These are phyloP conservation scores for Aplodontia rufa DNA, from an alignment of 2,113 vertebrate genomes.

Conservation along the genomic window DNA sequence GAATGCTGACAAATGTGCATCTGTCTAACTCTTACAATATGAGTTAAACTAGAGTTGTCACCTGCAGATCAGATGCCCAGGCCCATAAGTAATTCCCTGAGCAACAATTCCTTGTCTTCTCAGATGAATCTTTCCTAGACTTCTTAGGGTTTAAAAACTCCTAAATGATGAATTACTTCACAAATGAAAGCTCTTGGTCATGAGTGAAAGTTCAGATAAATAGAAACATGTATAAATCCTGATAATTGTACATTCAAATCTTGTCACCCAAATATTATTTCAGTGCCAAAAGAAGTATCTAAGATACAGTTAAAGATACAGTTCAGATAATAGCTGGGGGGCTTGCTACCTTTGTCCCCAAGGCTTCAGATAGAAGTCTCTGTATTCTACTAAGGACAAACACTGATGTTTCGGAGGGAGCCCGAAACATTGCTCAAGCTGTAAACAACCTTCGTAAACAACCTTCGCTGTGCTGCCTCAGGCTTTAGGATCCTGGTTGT, in stretches of 20 bases:
- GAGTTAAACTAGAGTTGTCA: not conserved
- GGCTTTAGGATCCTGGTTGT: not conserved
- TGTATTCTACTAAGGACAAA: not conserved
- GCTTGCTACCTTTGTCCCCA: not conserved
- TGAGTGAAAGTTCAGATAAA: conserved; percentile 8
- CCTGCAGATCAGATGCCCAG: not conserved
- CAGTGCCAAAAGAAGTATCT: not conserved
- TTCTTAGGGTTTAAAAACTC: not conserved
- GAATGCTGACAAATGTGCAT: too few relatives aligned
- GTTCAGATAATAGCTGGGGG: not conserved
- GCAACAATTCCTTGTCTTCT: conserved; percentile 24
- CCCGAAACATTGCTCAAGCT: not conserved
- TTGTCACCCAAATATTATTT: not conserved
- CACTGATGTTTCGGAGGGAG: not conserved
- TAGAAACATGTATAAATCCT: not conserved
- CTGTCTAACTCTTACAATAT: not conserved
- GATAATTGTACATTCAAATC: not conserved
- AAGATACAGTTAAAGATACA: conserved; percentile 26
- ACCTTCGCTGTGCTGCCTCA: not conserved
- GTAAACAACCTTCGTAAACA: not conserved
- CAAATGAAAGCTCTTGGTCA: not conserved
- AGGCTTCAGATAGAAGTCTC: not conserved
- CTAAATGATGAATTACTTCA: not conserved
- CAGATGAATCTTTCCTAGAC: not conserved
- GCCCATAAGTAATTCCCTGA: conserved; percentile 17